Evolutionary conservation across 2,888 invertebrate genomes (phyloP).

Genomic region (Eremobia ochroleuca): DNA sequence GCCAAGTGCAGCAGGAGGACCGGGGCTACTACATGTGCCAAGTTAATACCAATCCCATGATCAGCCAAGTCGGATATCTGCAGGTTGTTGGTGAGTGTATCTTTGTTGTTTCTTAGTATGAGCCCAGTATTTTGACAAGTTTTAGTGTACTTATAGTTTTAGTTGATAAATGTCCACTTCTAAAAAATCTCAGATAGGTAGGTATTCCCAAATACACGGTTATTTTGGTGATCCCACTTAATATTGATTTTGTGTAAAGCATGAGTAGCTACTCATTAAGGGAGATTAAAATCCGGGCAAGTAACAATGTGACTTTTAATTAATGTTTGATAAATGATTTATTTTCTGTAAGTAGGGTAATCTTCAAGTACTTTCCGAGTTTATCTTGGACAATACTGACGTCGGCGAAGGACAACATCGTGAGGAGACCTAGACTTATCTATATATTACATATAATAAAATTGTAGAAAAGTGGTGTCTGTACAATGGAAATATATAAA

Average conservation of each 20-base stretch:
- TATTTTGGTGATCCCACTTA: background rate
- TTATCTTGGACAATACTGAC: background rate
- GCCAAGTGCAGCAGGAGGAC: conserved; percentile 97
- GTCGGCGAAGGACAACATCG: background rate
- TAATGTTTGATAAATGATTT: too few species aligned
- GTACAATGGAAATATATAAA: too few species aligned
- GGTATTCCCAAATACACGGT: background rate
- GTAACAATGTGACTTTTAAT: background rate
- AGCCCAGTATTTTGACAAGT: background rate
- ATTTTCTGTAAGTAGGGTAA: too few species aligned
- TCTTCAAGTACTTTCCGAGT: background rate
- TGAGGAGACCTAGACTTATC: too few species aligned
- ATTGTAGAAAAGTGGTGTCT: too few species aligned
- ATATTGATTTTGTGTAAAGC: background rate
- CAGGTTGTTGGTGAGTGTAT: conserved; percentile 96
- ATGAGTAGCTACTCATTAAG: too few species aligned
- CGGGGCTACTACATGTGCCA: conserved; percentile 98
- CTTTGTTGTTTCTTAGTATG: background rate
- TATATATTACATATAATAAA: too few species aligned
- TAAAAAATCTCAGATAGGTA: background rate
- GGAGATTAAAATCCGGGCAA: background rate
- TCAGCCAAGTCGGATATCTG: conserved; percentile 97
- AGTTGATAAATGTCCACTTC: background rate
- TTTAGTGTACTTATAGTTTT: background rate
- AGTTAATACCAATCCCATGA: conserved; percentile 98